Conservation (phyloP, 2,888 invertebrate genomes). For the Drosophila tanythrix region DNA sequence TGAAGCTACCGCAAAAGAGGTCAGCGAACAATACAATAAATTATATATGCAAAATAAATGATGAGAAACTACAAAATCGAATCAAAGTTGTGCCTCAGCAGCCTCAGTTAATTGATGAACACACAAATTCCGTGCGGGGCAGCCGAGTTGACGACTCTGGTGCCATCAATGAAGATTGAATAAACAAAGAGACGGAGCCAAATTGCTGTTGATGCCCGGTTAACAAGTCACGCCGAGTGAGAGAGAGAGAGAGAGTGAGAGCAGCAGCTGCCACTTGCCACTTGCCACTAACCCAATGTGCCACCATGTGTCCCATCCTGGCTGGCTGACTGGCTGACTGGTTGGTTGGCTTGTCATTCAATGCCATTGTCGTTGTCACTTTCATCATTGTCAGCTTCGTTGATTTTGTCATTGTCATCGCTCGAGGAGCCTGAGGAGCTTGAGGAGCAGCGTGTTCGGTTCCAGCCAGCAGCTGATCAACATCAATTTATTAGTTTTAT, state of each 20-base stretch:
- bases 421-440: neutral
- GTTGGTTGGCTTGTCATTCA: slow-evolving; percentile 47
- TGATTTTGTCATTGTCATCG: slow-evolving; percentile 70
- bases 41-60: neutral
- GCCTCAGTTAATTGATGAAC: neutral
- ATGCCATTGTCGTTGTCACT: slow-evolving; percentile 69
- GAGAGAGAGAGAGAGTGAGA: slow-evolving; percentile 31
- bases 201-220: slow-evolving; percentile 49
- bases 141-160: neutral
- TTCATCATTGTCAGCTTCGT: slow-evolving; percentile 70
- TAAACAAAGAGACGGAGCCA: slow-evolving; percentile 32
- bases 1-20: neutral
- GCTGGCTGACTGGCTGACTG: neutral
- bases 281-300: slow-evolving; percentile 1
- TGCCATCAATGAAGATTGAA: slow-evolving; percentile 23
- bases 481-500: slow-evolving; percentile 75
- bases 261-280: slow-evolving; percentile 54
- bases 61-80: neutral
- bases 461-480: slow-evolving; percentile 56
- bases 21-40: neutral
- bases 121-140: neutral
- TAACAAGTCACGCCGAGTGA: slow-evolving; percentile 69
- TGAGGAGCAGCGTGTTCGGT: slow-evolving; percentile 10
- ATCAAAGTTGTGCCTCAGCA: neutral
- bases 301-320: slow-evolving; percentile 4